Base-by-base conservation (phyloP, 1,140 invertebrate species). In the Meloidogyne hapla region DNA sequence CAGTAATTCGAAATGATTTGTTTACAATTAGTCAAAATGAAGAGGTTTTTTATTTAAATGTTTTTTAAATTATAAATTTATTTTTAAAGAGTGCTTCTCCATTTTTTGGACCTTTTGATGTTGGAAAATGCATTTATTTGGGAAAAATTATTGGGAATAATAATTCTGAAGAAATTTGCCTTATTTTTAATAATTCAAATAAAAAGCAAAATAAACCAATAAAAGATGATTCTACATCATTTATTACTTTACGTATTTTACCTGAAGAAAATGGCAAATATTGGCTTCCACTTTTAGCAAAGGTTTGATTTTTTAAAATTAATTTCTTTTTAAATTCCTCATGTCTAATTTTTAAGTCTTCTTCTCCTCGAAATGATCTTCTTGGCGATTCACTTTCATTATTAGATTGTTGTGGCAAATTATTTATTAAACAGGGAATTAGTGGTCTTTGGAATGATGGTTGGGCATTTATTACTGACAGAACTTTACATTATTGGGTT, bases 351-450 rank as follows among this genome's bases (percentile, higher is more conserved):
- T 67, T 69, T 69, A 25, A 70, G 69, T 70, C 15, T 33, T 70
- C 25, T 70, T 70, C 69, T 21, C 69, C 69, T 9, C 56, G 71
- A 33, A 56, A 21, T 33, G 45, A 73, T 23, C 42, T 73, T 38
- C 40, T 63, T 64, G 23, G 23, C 12, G 56, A 78, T 77, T 23
- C 77, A 76, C 23, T 70, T 76, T 72, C 64, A 6, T 42, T 71
- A 33, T 48, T 78, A 33, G 42, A 78, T 10, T 64, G 73, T 77
- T 78, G 56, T 48, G 73, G 62, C 8, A 69, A 68, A 65, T 61
- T 82, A 10, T 83, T 33, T 70, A 64, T 82, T 10, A 72, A 65
- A 62, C 80, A 82, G 65, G 83, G 79, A 23, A 76, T 79, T n/a
- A 76, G 66, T 42, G 82, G 74, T 10, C 23, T 28, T 33, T 82